Base-by-base conservation (phyloP, 2,888 invertebrate species). In the Dromius quadrimaculatus region DNA sequence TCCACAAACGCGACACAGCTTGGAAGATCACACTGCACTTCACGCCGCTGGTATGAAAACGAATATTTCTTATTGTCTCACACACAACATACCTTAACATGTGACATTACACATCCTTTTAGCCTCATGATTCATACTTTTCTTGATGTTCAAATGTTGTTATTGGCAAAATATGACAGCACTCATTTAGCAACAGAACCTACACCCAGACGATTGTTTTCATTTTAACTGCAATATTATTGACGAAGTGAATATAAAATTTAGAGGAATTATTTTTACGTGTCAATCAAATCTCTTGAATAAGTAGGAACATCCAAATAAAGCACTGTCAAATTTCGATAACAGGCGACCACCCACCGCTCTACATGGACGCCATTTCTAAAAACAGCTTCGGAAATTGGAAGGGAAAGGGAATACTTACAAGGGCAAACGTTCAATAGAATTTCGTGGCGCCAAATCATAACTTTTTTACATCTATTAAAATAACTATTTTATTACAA, bases 311-410 rank as follows among this genome's bases (percentile, higher is more conserved):
- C 76, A 75, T 76, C 74, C 77, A 78, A 78, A 78, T 77, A 78
- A 77, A 78, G 76, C 79, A 79, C 78, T 77, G 77, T 79, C 78
- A 78, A 78, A 78, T 78, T 79, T 76, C 79, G 77, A 78, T 78
- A 79, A 78, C 78, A 77, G 74, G 76, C 77, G 79, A 81, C 80
- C 81, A 80, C 81, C 81, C 81, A 81, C 81, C 80, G 79, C 79
- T 80, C 80, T 77, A 80, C 77, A 76, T 77, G 78, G 79, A 79
- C 81, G 81, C 81, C 82, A 81, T 82, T 81, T 80, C 78, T 76
- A 74, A 74, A 73, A 73, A 74, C 71, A 62, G 59, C n/a, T n/a
- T n/a, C n/a, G n/a, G n/a, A n/a, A 72, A 72, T 71, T 73, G 71
- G 70, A 36, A 50, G 36, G 62, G 70, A 38, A 50, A 50, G 36